Evolutionary conservation across 37 sponge, comb jelly and placozoan genomes (phyloP).

Genomic region (Chondrosia reniformis): DNA sequence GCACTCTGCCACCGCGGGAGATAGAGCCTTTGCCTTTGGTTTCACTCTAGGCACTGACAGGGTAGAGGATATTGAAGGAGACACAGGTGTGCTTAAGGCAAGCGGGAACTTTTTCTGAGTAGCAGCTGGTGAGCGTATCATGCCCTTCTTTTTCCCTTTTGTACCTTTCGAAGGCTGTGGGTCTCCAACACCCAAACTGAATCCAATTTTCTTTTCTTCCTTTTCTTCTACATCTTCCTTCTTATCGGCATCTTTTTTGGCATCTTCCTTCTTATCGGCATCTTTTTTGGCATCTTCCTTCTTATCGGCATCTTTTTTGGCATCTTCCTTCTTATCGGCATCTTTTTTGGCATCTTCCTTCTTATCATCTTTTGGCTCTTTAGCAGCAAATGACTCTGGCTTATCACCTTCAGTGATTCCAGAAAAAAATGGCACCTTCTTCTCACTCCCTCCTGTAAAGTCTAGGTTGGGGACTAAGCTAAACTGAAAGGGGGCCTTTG

Average conservation of each 20-base stretch:
- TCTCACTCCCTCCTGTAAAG: background rate
- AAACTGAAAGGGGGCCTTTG: slow-evolving; percentile 27
- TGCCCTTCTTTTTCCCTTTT: slow-evolving; percentile 17
- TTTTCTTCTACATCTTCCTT: background rate
- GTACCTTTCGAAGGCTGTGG: background rate
- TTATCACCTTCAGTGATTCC: slow-evolving; percentile 12
- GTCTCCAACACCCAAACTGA: slow-evolving; percentile 19
- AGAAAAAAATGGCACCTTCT: slow-evolving; percentile 10
- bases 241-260: background rate
- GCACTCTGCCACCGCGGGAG: slow-evolving; percentile 88
- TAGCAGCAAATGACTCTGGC: background rate
- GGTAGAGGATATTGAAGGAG: background rate
- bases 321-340: slow-evolving; percentile 1
- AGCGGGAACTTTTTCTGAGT: background rate
- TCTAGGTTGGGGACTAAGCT: background rate
- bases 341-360: background rate
- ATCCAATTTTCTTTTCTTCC: background rate
- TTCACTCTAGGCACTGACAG: slow-evolving; percentile 16
- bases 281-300: background rate
- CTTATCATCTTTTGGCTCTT: slow-evolving; percentile 16
- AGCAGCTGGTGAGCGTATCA: background rate
- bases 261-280: background rate
- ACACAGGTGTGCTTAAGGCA: background rate
- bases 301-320: background rate
- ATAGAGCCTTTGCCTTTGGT: slow-evolving; percentile 56